Percentiles rank a stretch among this genome's conserved stretches.
These are phyloP conservation scores for Peromyscus polionotus DNA, from an alignment of 2,113 vertebrate species.

Conservation along the genomic window DNA sequence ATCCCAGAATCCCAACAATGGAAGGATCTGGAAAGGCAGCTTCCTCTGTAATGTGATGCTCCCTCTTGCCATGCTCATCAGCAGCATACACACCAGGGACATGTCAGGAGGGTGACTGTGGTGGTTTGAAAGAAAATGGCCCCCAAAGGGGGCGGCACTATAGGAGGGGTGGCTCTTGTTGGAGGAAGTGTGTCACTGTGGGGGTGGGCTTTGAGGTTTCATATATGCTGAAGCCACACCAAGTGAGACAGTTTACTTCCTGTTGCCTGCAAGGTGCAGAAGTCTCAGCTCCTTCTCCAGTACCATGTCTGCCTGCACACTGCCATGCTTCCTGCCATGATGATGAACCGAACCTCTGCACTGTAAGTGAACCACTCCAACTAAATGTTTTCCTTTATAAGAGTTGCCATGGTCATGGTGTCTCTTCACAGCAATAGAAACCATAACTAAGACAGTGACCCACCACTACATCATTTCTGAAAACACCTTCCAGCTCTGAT, in stretches of 20 bases:
- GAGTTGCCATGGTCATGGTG: not conserved
- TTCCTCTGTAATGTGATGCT: not conserved
- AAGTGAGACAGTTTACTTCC: not conserved
- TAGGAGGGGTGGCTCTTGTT: not conserved
- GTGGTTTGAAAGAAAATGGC: not conserved
- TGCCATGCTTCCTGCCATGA: not conserved
- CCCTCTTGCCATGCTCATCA: not conserved
- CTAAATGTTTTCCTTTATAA: not conserved
- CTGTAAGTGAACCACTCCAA: not conserved
- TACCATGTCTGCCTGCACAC: not conserved
- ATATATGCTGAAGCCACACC: not conserved
- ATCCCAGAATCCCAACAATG: conserved; percentile 35
- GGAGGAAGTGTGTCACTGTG: not conserved
- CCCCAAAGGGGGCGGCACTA: not conserved
- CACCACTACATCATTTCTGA: not conserved
- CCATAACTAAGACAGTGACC: not conserved
- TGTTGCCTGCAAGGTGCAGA: not conserved
- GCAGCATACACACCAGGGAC: not conserved
- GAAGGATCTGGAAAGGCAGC: not conserved
- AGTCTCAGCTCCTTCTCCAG: not conserved
- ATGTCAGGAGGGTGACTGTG: not conserved
- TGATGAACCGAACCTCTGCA: not conserved
- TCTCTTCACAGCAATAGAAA: not conserved
- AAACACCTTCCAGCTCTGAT: conserved; percentile 45
- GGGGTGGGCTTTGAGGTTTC: not conserved